These are phyloP conservation scores for Cosmia trapezina DNA, from an alignment of 2,888 invertebrate species.

Conservation along the genomic window DNA sequence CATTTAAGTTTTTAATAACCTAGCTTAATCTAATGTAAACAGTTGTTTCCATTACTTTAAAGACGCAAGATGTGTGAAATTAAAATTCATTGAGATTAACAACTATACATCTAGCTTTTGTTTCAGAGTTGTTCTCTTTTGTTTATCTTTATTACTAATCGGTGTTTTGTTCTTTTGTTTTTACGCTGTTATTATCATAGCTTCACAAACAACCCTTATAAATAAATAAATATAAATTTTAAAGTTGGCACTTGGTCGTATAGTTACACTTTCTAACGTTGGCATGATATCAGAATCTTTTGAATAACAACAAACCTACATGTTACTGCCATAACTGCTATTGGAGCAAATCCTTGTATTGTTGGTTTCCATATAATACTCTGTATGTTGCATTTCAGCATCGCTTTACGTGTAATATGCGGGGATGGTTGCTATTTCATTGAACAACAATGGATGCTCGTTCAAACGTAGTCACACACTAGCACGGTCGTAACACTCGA, in stretches of 20 bases:
- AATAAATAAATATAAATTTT: conserved; percentile 34
- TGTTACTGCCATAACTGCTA: conserved; percentile 50
- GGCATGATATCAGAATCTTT: conserved; percentile 55
- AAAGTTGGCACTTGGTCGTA: conserved; percentile 30
- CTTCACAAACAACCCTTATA: conserved; percentile 29
- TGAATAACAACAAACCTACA: conserved; percentile 55
- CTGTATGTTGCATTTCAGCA: conserved; percentile 55
- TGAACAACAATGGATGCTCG: conserved; percentile 66
- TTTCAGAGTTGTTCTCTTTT: conserved; percentile 8
- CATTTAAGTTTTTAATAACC: conserved; percentile 34
- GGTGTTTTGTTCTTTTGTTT: too few relatives aligned
- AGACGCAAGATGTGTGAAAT: conserved; percentile 45
- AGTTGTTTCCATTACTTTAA: conserved; percentile 39
- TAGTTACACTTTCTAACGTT: conserved; percentile 52
- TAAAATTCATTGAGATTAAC: conserved; percentile 24
- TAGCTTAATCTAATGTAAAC: conserved; percentile 26
- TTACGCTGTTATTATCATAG: conserved; percentile 5
- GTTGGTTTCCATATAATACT: conserved; percentile 56
- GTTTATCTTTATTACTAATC: conserved; percentile 9
- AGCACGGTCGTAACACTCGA: conserved; percentile 22
- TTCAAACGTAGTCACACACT: conserved; percentile 51
- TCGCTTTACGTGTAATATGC: conserved; percentile 59
- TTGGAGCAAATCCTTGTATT: conserved; percentile 51
- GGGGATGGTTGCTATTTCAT: conserved; percentile 56
- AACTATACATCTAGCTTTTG: conserved; percentile 19